phyloP scores from a whole-genome alignment of 2,113 vertebrate species.

The Onychostoma macrolepis region DNA sequence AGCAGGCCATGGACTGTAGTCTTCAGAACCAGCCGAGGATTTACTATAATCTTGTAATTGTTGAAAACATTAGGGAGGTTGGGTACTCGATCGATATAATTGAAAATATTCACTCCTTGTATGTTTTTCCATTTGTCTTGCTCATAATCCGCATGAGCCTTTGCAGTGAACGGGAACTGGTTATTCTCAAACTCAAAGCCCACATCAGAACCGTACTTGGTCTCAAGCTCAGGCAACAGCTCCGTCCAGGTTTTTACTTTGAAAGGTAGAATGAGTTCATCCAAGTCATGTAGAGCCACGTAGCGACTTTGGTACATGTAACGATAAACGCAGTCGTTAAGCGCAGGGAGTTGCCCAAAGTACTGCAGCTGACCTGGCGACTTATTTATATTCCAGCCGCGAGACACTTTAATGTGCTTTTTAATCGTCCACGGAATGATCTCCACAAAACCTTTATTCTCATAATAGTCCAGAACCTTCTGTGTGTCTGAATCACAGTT shows the following conservation, averaged over 20 bases:
- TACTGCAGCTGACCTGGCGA: slow-evolving; percentile 70
- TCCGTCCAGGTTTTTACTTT: slow-evolving; percentile 67
- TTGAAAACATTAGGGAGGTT: fast-evolving
- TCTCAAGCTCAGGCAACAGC: slow-evolving; percentile 68
- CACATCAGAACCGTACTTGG: slow-evolving; percentile 27
- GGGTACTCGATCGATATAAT: slow-evolving; percentile 64
- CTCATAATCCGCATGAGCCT: not conserved
- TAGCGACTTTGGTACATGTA: slow-evolving; percentile 71
- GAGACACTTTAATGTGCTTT: slow-evolving; percentile 65
- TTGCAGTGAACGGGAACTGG: slow-evolving; percentile 59
- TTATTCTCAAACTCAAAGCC: slow-evolving; percentile 75
- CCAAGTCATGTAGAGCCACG: slow-evolving; percentile 73
- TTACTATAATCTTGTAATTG: slow-evolving; percentile 63
- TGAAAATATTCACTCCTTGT: slow-evolving; percentile 72
- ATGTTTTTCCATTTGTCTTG: slow-evolving; percentile 61
- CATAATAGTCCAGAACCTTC: slow-evolving; percentile 74
- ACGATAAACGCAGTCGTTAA: slow-evolving; percentile 71
- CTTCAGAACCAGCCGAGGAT: slow-evolving; percentile 58
- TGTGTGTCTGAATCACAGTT: slow-evolving; percentile 68
- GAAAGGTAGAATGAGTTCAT: slow-evolving; percentile 75
- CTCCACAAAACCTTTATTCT: slow-evolving; percentile 66
- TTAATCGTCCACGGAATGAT: slow-evolving; percentile 74
- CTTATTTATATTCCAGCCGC: slow-evolving; percentile 31
- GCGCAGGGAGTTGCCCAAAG: slow-evolving; percentile 66
- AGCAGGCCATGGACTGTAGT: slow-evolving; percentile 61